phyloP scores from a whole-genome alignment of 1,140 invertebrate genomes.

The Drosophila malerkotliana region DNA sequence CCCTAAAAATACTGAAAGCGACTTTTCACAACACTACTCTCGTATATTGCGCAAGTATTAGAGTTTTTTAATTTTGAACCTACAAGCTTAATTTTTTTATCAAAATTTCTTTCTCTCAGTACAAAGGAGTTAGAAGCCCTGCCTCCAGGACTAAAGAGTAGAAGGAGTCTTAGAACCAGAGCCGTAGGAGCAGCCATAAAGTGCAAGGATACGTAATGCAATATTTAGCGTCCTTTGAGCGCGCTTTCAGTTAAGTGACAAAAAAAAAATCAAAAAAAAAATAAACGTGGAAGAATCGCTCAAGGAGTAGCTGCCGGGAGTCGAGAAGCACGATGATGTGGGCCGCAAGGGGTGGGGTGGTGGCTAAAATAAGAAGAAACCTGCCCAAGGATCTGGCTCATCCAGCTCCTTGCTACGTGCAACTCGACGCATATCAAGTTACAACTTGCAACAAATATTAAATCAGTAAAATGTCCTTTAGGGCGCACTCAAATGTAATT shows the following conservation, averaged over 20 bases:
- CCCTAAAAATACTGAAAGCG: no score
- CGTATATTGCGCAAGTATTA: no score
- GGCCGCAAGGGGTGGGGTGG: no score
- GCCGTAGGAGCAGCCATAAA: constrained; percentile 58
- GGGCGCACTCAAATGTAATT: constrained; percentile 79
- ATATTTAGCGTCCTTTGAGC: constrained; percentile 80
- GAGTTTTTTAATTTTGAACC: no score
- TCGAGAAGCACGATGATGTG: constrained; percentile 5
- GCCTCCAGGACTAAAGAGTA: neutral
- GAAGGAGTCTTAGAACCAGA: constrained; percentile 15
- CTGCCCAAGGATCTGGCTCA: constrained; percentile 30
- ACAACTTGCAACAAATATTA: constrained; percentile 81
- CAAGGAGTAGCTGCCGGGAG: constrained; percentile 13
- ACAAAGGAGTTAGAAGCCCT: constrained; percentile 1
- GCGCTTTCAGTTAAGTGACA: constrained; percentile 72
- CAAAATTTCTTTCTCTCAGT: neutral
- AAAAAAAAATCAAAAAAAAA: constrained; percentile 36
- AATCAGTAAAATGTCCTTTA: constrained; percentile 81
- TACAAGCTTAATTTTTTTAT: no score
- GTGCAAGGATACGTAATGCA: constrained; percentile 80
- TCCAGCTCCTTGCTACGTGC: constrained; percentile 56
- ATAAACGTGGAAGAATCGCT: constrained; percentile 4
- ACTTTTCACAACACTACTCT: no score
- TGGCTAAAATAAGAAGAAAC: neutral
- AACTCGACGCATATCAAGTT: constrained; percentile 75